phyloP scores from a whole-genome alignment of 1,140 invertebrate genomes.

The Globodera ellingtonae region DNA sequence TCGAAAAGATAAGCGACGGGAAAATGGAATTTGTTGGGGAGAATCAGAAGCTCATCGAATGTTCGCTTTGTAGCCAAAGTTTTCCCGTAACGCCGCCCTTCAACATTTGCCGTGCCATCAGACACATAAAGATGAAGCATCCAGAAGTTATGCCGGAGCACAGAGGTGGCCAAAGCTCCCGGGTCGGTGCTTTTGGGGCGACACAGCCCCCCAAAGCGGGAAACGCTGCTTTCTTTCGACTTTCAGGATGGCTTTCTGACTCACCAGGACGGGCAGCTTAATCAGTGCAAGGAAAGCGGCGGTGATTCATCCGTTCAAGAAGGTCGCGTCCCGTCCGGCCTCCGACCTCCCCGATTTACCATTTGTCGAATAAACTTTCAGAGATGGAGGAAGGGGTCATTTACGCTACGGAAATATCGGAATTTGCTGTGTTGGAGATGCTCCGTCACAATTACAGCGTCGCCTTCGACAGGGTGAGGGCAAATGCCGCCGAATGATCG shows the following conservation, averaged over 20 bases:
- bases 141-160: slow-evolving; percentile 59
- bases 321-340: not conserved
- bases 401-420: slow-evolving; percentile 30
- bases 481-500: not conserved
- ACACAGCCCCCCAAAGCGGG: not conserved
- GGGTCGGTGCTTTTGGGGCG: not conserved
- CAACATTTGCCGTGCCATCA: slow-evolving; percentile 60
- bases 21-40: slow-evolving; percentile 54
- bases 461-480: slow-evolving; percentile 34
- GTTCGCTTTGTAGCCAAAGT: slow-evolving; percentile 50
- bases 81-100: slow-evolving; percentile 58
- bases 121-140: slow-evolving; percentile 61
- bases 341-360: not conserved
- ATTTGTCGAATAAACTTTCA: slow-evolving; percentile 5
- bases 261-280: not conserved
- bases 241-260: slow-evolving; percentile 8
- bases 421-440: slow-evolving; percentile 32
- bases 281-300: not conserved
- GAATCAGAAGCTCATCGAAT: slow-evolving; percentile 44
- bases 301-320: not conserved
- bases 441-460: slow-evolving; percentile 34
- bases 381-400: slow-evolving; percentile 30
- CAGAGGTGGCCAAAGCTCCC: slow-evolving; percentile 32
- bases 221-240: not conserved
- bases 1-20: slow-evolving; percentile 53